These are phyloP conservation scores for Prostheceraeus crozeri DNA, from an alignment of 2,888 invertebrate species.

Conservation along the genomic window DNA sequence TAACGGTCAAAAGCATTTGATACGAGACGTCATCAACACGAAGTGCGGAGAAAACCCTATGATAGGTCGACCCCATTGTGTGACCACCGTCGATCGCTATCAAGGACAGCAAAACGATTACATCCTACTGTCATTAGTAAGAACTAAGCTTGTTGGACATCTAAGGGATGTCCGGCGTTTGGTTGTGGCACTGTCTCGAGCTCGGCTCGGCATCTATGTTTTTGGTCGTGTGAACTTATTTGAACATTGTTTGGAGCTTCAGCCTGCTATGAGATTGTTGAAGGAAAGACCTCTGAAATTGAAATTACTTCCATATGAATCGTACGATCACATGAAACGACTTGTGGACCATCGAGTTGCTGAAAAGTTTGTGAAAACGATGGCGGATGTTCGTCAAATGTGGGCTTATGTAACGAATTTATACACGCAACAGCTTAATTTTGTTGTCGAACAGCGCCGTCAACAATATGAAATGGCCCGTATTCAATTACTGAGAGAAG, in stretches of 20 bases:
- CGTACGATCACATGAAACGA: no score
- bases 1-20: slow-evolving; percentile 95
- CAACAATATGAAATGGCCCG: no score
- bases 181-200: slow-evolving; percentile 94
- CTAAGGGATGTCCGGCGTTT: slow-evolving; percentile 87
- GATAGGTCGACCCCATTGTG: slow-evolving; percentile 83
- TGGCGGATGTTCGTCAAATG: no score
- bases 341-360: no score
- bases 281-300: slow-evolving; percentile 40
- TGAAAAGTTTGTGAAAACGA: no score
- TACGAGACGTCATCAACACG: slow-evolving; percentile 81
- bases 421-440: no score
- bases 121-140: slow-evolving; percentile 85
- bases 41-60: slow-evolving; percentile 88
- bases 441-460: no score
- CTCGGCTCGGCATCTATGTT: slow-evolving; percentile 86
- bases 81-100: slow-evolving; percentile 49
- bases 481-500: no score
- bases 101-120: slow-evolving; percentile 99
- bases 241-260: slow-evolving; percentile 89
- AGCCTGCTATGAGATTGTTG: slow-evolving; percentile 84
- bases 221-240: slow-evolving; percentile 86
- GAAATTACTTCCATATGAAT: slow-evolving; percentile 34
- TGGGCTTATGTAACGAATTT: no score
- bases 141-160: slow-evolving; percentile 94